Evolutionary conservation across 2,113 vertebrate species (phyloP).

Genomic region (Muntiacus reevesi): DNA sequence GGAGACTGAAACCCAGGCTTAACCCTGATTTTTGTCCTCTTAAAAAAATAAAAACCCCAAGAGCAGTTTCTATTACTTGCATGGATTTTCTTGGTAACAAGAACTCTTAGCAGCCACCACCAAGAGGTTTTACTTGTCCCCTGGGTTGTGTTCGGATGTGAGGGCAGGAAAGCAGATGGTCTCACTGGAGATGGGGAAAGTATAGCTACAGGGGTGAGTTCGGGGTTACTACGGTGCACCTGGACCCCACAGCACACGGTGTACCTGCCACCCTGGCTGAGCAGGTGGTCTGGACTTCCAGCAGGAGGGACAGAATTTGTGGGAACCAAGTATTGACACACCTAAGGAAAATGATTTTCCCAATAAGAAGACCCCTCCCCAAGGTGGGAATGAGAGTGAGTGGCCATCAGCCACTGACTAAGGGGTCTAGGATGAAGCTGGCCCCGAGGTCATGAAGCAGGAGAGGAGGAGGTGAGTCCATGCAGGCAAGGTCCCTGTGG

Average conservation of each 20-base stretch:
- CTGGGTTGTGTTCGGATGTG: rapidly evolving
- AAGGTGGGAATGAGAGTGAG: neutral
- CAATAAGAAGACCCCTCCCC: rapidly evolving
- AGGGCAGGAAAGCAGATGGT: neutral
- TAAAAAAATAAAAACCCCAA: neutral
- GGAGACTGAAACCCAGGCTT: neutral
- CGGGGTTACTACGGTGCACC: neutral
- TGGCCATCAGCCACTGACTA: rapidly evolving
- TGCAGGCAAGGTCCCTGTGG: neutral
- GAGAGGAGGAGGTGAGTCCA: rapidly evolving
- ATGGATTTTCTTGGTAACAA: neutral
- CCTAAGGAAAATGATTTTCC: neutral
- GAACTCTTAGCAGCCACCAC: neutral
- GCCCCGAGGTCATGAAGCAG: neutral
- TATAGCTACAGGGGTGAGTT: neutral
- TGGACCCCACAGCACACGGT: rapidly evolving
- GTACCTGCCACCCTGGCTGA: neutral
- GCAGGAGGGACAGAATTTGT: neutral
- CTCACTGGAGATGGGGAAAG: rapidly evolving
- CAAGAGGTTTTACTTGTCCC: neutral
- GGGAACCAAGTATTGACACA: neutral
- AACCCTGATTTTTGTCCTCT: neutral
- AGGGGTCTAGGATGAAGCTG: neutral
- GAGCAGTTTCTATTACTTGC: neutral
- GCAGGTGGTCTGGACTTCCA: neutral